Conservation (phyloP, 2,113 vertebrate species). For the Bubo blakistoni region DNA sequence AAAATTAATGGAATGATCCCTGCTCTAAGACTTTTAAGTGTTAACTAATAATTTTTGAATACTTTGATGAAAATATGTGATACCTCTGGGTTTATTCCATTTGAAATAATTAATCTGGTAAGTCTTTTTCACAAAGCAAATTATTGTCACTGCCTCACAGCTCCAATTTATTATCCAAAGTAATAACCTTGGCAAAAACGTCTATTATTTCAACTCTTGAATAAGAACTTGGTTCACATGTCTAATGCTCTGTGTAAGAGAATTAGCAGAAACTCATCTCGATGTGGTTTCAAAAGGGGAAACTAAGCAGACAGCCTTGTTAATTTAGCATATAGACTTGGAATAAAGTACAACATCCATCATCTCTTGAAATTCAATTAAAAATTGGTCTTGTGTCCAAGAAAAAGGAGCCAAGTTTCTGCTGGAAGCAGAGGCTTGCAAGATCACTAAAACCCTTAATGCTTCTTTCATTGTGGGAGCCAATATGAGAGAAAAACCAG, state of each 20-base stretch:
- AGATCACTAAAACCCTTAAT: slow-evolving; percentile 71
- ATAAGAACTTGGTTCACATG: slow-evolving; percentile 38
- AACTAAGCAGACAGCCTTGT: slow-evolving; percentile 77
- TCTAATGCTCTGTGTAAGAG: slow-evolving; percentile 60
- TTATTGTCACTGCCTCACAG: background rate
- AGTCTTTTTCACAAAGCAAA: slow-evolving; percentile 1
- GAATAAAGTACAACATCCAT: slow-evolving; percentile 78
- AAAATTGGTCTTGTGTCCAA: slow-evolving; percentile 73
- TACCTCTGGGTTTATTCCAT: background rate
- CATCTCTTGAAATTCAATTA: slow-evolving; percentile 80
- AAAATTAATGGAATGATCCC: background rate
- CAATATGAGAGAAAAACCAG: slow-evolving; percentile 64
- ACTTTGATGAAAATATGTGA: background rate
- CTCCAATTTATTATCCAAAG: slow-evolving; percentile 9
- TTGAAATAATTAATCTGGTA: background rate
- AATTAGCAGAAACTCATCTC: slow-evolving; percentile 72
- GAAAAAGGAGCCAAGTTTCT: slow-evolving; percentile 72
- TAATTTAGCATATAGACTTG: slow-evolving; percentile 82
- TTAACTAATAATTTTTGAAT: background rate
- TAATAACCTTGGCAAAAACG: slow-evolving; percentile 51
- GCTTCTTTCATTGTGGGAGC: slow-evolving; percentile 72
- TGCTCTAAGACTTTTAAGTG: background rate
- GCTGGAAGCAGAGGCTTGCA: slow-evolving; percentile 68
- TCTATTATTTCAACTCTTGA: slow-evolving; percentile 27
- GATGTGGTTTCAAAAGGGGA: slow-evolving; percentile 67